Evolutionary conservation across 2,113 vertebrate species (phyloP).

Genomic region (Nansenia antarctica): DNA sequence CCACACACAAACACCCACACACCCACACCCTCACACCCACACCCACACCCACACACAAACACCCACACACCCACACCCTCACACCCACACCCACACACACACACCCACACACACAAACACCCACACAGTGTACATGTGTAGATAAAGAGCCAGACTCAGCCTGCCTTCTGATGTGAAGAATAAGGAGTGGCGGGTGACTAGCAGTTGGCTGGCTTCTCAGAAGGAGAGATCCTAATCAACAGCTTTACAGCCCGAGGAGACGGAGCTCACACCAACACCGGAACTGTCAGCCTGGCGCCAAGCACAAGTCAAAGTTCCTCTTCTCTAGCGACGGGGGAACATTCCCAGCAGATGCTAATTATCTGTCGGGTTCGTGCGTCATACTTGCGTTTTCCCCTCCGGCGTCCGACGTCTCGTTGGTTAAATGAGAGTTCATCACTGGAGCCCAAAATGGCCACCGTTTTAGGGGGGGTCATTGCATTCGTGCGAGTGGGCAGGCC

Average conservation of each 20-base stretch:
- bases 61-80: slow-evolving; percentile 8
- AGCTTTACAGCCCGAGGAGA: slow-evolving; percentile 39
- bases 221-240: slow-evolving; percentile 54
- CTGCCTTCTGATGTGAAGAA: slow-evolving; percentile 48
- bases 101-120: slow-evolving; percentile 15
- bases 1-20: no score
- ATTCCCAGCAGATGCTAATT: not conserved
- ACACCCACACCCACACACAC: slow-evolving; percentile 11
- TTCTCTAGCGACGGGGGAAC: not conserved
- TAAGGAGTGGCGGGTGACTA: slow-evolving; percentile 50
- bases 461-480: not conserved
- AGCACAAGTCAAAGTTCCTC: slow-evolving; percentile 30
- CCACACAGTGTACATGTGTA: not conserved
- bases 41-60: slow-evolving; percentile 1
- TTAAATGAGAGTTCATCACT: not conserved
- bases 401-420: not conserved
- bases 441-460: not conserved
- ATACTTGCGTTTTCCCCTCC: not conserved
- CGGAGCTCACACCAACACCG: not conserved
- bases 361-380: not conserved
- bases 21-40: slow-evolving; percentile 17
- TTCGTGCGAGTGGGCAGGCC: not conserved
- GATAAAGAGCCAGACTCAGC: slow-evolving; percentile 59
- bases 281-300: slow-evolving; percentile 4
- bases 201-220: slow-evolving; percentile 42